A percentile compares a stretch with the other conserved stretches of the same genome.
These are phyloP conservation scores for Misgurnus mizolepis DNA, from an alignment of 2,113 vertebrate species.

Conservation along the genomic window DNA sequence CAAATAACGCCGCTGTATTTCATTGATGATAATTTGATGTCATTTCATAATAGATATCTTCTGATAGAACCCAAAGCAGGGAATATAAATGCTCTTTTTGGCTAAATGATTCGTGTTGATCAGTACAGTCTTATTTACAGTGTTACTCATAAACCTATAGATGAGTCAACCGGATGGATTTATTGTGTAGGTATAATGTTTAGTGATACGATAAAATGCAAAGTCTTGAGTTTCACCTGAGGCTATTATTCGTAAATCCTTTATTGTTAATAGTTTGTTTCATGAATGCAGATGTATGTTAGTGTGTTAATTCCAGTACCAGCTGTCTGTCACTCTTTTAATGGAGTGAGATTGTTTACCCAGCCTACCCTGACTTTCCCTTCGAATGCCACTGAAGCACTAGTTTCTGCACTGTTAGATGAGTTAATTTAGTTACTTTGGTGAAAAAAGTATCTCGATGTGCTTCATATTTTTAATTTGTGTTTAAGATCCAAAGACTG, in stretches of 20 bases:
- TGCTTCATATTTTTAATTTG: slow-evolving; percentile 23
- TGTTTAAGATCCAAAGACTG: not conserved
- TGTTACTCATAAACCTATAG: not conserved
- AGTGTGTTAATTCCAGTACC: not conserved
- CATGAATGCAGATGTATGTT: not conserved
- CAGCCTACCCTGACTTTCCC: not conserved
- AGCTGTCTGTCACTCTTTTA: not conserved
- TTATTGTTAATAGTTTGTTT: slow-evolving; percentile 18
- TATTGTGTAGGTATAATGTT: not conserved
- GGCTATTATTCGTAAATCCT: not conserved
- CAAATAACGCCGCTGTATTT: not conserved
- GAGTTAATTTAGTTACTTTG: not conserved
- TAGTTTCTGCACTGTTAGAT: slow-evolving; percentile 34
- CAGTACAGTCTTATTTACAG: not conserved
- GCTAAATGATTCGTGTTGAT: too few relatives aligned
- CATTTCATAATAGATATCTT: not conserved
- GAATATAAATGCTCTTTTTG: not conserved
- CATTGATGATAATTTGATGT: slow-evolving; percentile 4
- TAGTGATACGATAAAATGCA: not conserved
- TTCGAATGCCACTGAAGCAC: slow-evolving; percentile 28
- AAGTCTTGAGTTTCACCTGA: not conserved
- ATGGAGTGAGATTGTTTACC: not conserved
- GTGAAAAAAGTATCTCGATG: not conserved
- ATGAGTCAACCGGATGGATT: not conserved
- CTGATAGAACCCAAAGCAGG: not conserved